Evolutionary conservation across 2,888 invertebrate species (phyloP).

Genomic region (Polydrusus pterygomalis): DNA sequence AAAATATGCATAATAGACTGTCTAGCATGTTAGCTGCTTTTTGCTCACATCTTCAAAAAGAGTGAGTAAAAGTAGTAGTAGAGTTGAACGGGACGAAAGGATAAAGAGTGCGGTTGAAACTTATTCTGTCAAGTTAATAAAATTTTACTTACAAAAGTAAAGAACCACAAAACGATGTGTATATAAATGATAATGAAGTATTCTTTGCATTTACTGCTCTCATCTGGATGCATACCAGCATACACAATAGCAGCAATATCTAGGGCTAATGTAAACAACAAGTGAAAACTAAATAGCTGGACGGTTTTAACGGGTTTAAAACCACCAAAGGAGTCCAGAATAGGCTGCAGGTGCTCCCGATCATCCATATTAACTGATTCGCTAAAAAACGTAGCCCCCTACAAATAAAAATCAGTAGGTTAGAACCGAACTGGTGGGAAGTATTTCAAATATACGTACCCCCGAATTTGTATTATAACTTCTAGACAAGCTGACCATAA

Average conservation of each 20-base stretch:
- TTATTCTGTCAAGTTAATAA: too few relatives aligned
- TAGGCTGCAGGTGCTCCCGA: conserved; percentile 68
- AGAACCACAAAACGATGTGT: conserved; percentile 76
- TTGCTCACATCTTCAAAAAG: too few relatives aligned
- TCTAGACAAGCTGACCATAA: conserved; percentile 67
- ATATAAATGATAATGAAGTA: conserved; percentile 77
- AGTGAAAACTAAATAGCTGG: conserved; percentile 66
- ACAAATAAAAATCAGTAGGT: conserved; percentile 41
- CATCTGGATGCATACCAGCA: conserved; percentile 68
- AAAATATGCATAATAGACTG: too few relatives aligned
- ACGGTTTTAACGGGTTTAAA: conserved; percentile 69
- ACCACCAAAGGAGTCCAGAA: conserved; percentile 68
- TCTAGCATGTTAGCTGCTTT: too few relatives aligned
- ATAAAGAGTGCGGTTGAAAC: too few relatives aligned
- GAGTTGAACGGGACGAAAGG: too few relatives aligned
- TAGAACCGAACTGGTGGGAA: neutral
- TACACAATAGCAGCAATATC: conserved; percentile 68
- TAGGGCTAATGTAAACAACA: conserved; percentile 65
- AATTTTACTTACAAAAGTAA: conserved; percentile 73
- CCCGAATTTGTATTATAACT: conserved; percentile 66
- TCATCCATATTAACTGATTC: conserved; percentile 71
- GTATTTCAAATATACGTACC: conserved; percentile 57
- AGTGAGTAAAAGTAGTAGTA: too few relatives aligned
- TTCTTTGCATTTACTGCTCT: conserved; percentile 73
- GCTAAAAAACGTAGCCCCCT: conserved; percentile 72